These are phyloP conservation scores for Hoplodrina ambigua DNA, from an alignment of 2,888 invertebrate species.

Conservation along the genomic window DNA sequence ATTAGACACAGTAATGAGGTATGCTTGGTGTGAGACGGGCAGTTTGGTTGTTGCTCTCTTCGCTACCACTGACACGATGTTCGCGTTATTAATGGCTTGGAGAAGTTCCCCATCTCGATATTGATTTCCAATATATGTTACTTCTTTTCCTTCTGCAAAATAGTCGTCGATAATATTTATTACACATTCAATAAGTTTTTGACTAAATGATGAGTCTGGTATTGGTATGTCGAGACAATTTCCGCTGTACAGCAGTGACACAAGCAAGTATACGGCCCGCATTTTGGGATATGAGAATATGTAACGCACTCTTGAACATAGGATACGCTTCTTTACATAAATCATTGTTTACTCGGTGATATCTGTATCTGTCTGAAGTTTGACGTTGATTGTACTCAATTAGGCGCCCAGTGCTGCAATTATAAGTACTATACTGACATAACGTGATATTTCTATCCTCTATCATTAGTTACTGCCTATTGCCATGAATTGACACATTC, in stretches of 20 bases:
- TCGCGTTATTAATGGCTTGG: conserved; percentile 31
- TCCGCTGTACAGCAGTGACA: conserved; percentile 23
- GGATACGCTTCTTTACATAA: neutral
- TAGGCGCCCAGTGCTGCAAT: conserved; percentile 10
- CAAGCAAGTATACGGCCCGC: conserved; percentile 28
- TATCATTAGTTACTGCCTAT: neutral
- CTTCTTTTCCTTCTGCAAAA: conserved; percentile 32
- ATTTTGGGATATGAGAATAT: conserved; percentile 23
- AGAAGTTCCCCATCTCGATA: conserved; percentile 41
- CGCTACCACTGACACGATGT: conserved; percentile 32
- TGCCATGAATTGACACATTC: neutral
- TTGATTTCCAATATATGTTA: conserved; percentile 47
- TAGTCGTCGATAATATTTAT: conserved; percentile 43
- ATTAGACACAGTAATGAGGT: conserved; percentile 66
- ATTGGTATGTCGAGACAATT: conserved; percentile 33
- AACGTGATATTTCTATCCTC: conserved; percentile 23
- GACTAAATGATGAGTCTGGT: neutral
- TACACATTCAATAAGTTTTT: conserved; percentile 42
- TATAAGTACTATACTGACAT: conserved; percentile 11
- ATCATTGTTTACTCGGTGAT: conserved; percentile 13
- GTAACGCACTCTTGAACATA: neutral
- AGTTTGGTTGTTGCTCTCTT: conserved; percentile 28
- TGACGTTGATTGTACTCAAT: conserved; percentile 13
- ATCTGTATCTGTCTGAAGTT: conserved; percentile 9
- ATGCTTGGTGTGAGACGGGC: conserved; percentile 52